Evolutionary conservation across 2,888 invertebrate genomes (phyloP), one percentile per base, ranked within the genome.

Genomic region (Strigamia maritima): DNA sequence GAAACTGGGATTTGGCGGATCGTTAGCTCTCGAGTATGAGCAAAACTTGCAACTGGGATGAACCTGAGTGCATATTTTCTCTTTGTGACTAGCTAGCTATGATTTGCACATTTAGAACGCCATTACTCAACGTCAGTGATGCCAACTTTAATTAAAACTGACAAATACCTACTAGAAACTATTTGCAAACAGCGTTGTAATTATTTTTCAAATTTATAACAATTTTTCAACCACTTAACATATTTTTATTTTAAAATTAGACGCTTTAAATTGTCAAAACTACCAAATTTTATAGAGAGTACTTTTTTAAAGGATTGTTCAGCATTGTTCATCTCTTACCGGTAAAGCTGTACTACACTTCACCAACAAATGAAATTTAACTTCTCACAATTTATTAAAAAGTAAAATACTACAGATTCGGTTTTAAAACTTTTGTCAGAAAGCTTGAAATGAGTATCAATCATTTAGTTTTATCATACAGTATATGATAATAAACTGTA

Each of bases 101-200:
- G 65, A 65, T 65, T 65, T 65, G 65, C 65, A 65, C 65, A 65
- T 65, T 65, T 65, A 65, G 24, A 65, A 10, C 26, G 28, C 24
- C 65, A 65, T 65, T 65, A 65, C 26, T 65, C 65, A 65, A 65
- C 65, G 65, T 65, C 65, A 65, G 28, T 24, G 65, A 65, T 65
- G 65, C 65, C 24, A 65, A 65, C 65, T 65, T 65, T 65, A 65
- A 65, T 65, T 65, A 65, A 65, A 65, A 65, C 65, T 65, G 65
- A 65, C 65, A 28, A 26, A 65, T 65, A 65, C 26, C 24, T 28
- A 26, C 60, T 7, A 14, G 65, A 26, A 65, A 65, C 65, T 26
- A 28, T 65, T 28, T 65, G 7, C 65, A 65, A 12, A 28, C 26
- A 65, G 3, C 26, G 14, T 26, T 14, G 28, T 65, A 65, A 65